A percentile compares a stretch with the other conserved stretches of the same genome.
These are phyloP conservation scores for Melinaea menophilus DNA, from an alignment of 2,888 invertebrate genomes.

Conservation along the genomic window DNA sequence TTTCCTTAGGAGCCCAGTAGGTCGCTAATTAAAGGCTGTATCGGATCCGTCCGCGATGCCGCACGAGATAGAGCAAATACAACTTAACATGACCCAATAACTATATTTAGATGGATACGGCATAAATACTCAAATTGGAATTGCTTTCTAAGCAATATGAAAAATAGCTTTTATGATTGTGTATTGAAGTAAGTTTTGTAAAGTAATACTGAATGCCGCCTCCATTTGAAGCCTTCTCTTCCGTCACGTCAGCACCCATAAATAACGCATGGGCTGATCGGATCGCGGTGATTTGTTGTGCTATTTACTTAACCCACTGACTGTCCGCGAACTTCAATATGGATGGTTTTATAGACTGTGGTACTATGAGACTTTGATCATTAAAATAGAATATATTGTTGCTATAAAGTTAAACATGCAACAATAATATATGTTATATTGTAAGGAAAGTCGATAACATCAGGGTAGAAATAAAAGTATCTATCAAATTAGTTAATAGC, in stretches of 20 bases:
- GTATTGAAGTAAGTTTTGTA: not conserved
- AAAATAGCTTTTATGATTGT: too few relatives aligned
- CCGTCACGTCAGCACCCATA: slow-evolving; percentile 61
- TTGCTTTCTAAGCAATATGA: too few relatives aligned
- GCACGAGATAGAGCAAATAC: slow-evolving; percentile 34
- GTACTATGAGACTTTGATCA: too few relatives aligned
- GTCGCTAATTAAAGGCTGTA: slow-evolving; percentile 53
- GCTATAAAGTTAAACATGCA: too few relatives aligned
- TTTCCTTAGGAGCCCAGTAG: slow-evolving; percentile 12
- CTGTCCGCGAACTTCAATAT: slow-evolving; percentile 18
- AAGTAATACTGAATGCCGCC: slow-evolving; percentile 30
- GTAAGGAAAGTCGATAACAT: not conserved
- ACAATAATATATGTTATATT: not conserved
- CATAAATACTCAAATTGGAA: slow-evolving; percentile 5
- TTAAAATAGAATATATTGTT: too few relatives aligned
- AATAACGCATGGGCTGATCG: slow-evolving; percentile 72
- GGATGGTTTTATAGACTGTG: too few relatives aligned
- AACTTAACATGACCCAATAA: slow-evolving; percentile 12
- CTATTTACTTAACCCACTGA: slow-evolving; percentile 55
- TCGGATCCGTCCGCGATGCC: slow-evolving; percentile 43
- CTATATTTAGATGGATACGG: slow-evolving; percentile 25
- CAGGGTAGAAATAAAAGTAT: not conserved
- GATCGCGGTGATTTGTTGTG: slow-evolving; percentile 70
- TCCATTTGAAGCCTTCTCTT: slow-evolving; percentile 33
- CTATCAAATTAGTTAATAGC: slow-evolving; percentile 20